These are phyloP conservation scores for Limnephilus rhombicus DNA, from an alignment of 2,888 invertebrate species.

Conservation along the genomic window DNA sequence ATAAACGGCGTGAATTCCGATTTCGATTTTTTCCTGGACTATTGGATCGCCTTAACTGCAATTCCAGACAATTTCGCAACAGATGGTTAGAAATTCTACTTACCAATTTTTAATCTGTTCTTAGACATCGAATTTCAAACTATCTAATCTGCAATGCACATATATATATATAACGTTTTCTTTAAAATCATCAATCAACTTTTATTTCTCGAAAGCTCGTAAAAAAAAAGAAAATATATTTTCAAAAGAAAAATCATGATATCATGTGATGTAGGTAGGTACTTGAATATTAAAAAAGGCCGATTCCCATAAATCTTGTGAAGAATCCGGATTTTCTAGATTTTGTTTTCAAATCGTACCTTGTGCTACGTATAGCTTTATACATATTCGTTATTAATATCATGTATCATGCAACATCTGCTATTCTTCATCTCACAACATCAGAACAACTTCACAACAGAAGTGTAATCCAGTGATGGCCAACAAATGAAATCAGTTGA, in stretches of 20 bases:
- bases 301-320: not conserved
- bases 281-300: not conserved
- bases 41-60: not conserved
- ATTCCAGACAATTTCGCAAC: not conserved
- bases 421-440: not conserved
- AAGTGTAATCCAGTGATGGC: not conserved
- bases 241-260: not conserved
- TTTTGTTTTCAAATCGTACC: not conserved
- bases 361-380: not conserved
- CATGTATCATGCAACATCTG: not conserved
- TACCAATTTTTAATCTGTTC: not conserved
- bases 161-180: not conserved
- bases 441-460: not conserved
- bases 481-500: not conserved
- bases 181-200: not conserved
- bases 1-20: too few species aligned
- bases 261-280: not conserved
- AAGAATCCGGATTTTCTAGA: conserved; percentile 4
- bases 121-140: not conserved
- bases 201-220: not conserved
- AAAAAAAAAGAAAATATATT: not conserved
- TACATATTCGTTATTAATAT: not conserved
- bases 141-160: not conserved
- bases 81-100: not conserved
- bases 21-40: too few species aligned